Base-by-base conservation (phyloP, 2,888 invertebrate species). In the Laspeyria flexula region DNA sequence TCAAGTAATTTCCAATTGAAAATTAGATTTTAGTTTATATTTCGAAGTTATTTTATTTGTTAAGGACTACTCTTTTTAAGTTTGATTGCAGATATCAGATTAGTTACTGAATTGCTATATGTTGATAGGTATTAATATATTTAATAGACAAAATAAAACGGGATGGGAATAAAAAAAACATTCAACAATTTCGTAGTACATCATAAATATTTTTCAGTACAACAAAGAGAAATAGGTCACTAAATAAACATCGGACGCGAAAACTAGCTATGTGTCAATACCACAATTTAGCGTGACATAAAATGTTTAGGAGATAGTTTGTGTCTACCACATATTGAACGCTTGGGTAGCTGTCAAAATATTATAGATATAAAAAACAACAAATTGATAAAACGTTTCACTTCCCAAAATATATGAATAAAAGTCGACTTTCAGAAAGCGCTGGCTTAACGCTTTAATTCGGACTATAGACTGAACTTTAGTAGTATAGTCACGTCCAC, bases 401-500 rank as follows among this genome's bases (percentile, higher is more conserved):
- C 11, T 23, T 12, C 3, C 2, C 12, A 18, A 37, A 37, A 37
- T 18, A 37, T 12, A 25, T 25, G 3, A 13, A 1, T 18, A 1
- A 39, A 39, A 39, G 15, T 18, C 16, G 34, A 35, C 4, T 35
- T 46, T 40, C 39, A 13, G 27, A 3, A 27, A 16, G 27, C 18
- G 4, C 15, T 29, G 12, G 27, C 23, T 30, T 12, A 39, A 33
- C 34, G 7, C 25, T 12, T 1, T 18, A 18, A 11, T 16, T 46
- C 27, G 35, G 29, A 47, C 47, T 29, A 41, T 29, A 30, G 29
- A 47, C 47, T 29, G 35, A 21, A 27, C 27, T 15, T 41, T 34
- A 34, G 27, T 34, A 40, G 39, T 46, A 40, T 27, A 16, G 11
- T 33, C 35, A 30, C 34, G 41, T 27, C 15, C 30, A 21, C 13